Evolutionary conservation across 2,797 vertebrate species (phyloP).

Genomic region (Vultur gryphus): DNA sequence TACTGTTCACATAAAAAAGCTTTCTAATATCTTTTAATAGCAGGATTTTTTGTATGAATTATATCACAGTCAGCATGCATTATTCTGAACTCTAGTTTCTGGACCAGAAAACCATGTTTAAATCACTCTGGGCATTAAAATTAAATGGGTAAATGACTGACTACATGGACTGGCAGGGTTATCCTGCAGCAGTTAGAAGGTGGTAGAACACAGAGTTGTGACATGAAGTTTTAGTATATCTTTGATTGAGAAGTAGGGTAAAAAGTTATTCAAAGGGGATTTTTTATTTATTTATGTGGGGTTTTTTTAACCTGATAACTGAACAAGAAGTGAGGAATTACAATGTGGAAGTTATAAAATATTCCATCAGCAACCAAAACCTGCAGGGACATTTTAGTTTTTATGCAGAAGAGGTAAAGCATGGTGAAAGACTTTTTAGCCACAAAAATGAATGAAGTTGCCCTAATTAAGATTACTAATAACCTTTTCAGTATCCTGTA

Average conservation of each 20-base stretch:
- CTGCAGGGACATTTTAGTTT: neutral
- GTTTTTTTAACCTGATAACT: neutral
- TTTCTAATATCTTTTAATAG: neutral
- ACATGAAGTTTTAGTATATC: neutral
- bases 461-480: neutral
- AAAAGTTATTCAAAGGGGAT: neutral
- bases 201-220: neutral
- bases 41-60: neutral
- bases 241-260: neutral
- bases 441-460: neutral
- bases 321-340: neutral
- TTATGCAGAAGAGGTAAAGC: neutral
- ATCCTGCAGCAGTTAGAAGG: neutral
- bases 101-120: neutral
- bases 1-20: conserved; percentile 23
- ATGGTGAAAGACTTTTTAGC: neutral
- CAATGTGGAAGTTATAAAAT: neutral
- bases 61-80: neutral
- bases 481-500: neutral
- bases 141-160: neutral
- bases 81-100: neutral
- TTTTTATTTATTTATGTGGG: neutral
- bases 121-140: neutral
- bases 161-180: neutral
- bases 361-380: neutral